Conservation (phyloP, 1,140 invertebrate species). For the Pomacea maculata region DNA sequence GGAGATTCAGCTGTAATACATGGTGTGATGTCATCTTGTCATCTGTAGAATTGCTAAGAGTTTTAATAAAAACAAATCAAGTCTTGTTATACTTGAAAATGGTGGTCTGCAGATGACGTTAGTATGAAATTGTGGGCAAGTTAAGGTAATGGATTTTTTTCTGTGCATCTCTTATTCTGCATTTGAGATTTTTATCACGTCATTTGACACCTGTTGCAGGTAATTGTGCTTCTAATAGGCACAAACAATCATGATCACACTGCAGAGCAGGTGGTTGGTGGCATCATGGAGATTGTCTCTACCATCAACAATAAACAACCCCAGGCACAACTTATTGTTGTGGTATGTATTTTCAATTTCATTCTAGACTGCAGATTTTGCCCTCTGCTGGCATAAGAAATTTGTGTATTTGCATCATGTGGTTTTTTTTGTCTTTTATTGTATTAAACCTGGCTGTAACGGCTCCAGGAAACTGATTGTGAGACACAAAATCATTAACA, state of each 20-base stretch:
- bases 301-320: conserved; percentile 80
- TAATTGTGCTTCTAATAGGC: conserved; percentile 85
- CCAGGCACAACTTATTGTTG: conserved; percentile 80
- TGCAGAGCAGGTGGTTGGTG: conserved; percentile 81
- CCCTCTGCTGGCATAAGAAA: conserved; percentile 9
- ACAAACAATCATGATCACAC: conserved; percentile 85
- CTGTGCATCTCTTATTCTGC: no score
- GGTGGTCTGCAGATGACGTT: no score
- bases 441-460: conserved; percentile 9
- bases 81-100: no score
- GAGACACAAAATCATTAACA: no score
- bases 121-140: no score
- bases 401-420: conserved; percentile 14
- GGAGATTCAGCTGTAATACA: no score
- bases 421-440: conserved; percentile 19
- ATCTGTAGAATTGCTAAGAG: no score
- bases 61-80: no score
- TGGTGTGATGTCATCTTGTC: no score
- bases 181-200: conserved; percentile 6
- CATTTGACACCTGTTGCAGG: conserved; percentile 68
- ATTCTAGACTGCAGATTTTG: background rate
- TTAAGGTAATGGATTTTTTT: no score
- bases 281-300: conserved; percentile 80
- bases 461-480: no score
- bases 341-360: conserved; percentile 71